Evolutionary conservation across 2,113 vertebrate species (phyloP), one percentile per base, ranked within the genome.

Genomic region (Petaurus breviceps): DNA sequence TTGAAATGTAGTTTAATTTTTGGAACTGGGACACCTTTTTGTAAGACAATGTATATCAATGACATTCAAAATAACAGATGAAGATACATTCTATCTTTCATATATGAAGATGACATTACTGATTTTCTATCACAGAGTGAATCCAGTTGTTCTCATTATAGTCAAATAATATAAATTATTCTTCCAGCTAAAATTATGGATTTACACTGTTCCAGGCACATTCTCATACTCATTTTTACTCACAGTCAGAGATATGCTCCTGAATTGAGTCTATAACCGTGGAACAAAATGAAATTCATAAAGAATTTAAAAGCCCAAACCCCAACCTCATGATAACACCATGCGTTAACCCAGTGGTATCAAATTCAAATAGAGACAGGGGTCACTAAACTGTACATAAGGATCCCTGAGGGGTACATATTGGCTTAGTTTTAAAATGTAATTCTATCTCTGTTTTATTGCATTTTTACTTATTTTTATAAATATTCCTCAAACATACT

Each of bases 61-160:
- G 68, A 90, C 90, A 94, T 84, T 92, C 84, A 96, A 91, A 96
- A 94, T 94, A 54, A 54, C 31, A 54, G 93, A 92, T 31, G 90
- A 53, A 96, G 96, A 94, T 97, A 95, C 28, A 55, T 95, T 96
- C 52, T 96, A n/a, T 0, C 92, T 94, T 95, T 94, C 26, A 12
- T 93, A 90, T 89, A 94, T 23, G 46, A 95, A 94, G 93, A 92
- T 3, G 2, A 93, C 55, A 93, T 91, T 95, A 55, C 94, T 96
- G 93, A 96, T 93, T 96, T 94, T 89, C 94, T 96, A 61, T 94
- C 95, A 96, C 94, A 94, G 96, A 97, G 61, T 94, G 50, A 98
- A 97, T 93, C 93, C 97, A 97, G 95, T 94, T 96, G 97, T 94
- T 97, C 51, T 84, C 43, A 84, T 89, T 61, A 94, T 93, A 90